Conservation (phyloP, 64 coral and sea anemone species). For the Pachyseris speciosa region DNA sequence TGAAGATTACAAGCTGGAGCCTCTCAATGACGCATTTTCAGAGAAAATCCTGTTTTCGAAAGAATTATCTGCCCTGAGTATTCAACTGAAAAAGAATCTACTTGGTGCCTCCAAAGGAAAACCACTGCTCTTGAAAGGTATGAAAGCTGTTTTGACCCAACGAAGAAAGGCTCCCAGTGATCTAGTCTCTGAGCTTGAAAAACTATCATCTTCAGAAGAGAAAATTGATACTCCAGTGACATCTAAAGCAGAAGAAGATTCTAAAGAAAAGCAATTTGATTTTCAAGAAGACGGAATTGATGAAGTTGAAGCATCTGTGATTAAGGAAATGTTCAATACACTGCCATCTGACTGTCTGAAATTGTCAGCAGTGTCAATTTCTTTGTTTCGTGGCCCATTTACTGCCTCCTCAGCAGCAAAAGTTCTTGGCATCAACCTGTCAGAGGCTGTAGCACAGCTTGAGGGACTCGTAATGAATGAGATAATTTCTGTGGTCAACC, state of each 20-base stretch:
- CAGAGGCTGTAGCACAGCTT: too few species aligned
- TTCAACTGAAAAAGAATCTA: too few species aligned
- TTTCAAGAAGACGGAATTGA: not conserved
- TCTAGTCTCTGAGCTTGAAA: not conserved
- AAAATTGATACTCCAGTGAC: not conserved
- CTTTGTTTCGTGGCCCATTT: conserved; percentile 3
- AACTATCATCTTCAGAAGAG: not conserved
- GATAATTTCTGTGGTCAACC: too few species aligned
- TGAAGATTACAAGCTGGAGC: not conserved
- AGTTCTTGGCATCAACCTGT: not conserved
- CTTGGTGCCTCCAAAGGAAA: not conserved
- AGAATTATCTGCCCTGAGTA: too few species aligned
- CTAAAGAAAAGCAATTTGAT: not conserved
- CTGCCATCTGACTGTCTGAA: not conserved
- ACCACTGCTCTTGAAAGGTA: not conserved
- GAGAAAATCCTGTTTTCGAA: not conserved
- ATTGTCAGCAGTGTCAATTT: not conserved
- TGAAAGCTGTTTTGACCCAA: not conserved
- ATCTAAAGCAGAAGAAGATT: not conserved
- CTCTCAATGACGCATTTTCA: not conserved
- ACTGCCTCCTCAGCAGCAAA: not conserved
- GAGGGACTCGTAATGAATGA: too few species aligned
- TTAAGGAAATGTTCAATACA: not conserved
- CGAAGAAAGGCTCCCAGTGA: not conserved
- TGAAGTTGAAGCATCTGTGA: not conserved